Percentiles rank a stretch among this genome's conserved stretches.
Conservation (phyloP, 2,797 vertebrate species). For the Poeciliopsis infans region DNA sequence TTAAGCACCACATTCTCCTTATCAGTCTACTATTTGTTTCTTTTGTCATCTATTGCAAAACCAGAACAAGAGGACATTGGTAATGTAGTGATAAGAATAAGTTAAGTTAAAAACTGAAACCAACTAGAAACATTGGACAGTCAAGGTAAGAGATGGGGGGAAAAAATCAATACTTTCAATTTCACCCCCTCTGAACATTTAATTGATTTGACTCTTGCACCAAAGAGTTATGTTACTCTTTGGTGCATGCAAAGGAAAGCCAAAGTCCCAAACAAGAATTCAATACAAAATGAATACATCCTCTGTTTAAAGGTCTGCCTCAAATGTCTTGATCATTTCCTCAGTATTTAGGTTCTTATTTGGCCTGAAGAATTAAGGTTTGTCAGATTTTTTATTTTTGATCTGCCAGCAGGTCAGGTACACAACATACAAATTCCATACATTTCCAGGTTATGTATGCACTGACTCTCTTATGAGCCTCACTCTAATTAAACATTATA, state of each 20-base stretch:
- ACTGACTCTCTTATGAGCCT: background rate
- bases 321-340: background rate
- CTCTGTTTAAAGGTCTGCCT: background rate
- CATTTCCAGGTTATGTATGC: background rate
- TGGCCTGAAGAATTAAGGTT: background rate
- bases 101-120: background rate
- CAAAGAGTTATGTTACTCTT: background rate
- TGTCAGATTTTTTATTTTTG: background rate
- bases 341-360: background rate
- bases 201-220: background rate
- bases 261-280: background rate
- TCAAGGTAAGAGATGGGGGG: background rate
- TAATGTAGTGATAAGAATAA: constrained; percentile 17
- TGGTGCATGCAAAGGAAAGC: background rate
- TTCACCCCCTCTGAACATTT: background rate
- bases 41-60: constrained; percentile 8
- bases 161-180: constrained; percentile 16
- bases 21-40: background rate
- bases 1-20: background rate
- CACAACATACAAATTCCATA: background rate
- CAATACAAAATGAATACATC: background rate
- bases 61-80: background rate
- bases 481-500: background rate
- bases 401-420: background rate
- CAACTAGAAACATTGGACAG: background rate